Conservation (phyloP, 2,888 invertebrate genomes). For the Cephonodes hylas region DNA sequence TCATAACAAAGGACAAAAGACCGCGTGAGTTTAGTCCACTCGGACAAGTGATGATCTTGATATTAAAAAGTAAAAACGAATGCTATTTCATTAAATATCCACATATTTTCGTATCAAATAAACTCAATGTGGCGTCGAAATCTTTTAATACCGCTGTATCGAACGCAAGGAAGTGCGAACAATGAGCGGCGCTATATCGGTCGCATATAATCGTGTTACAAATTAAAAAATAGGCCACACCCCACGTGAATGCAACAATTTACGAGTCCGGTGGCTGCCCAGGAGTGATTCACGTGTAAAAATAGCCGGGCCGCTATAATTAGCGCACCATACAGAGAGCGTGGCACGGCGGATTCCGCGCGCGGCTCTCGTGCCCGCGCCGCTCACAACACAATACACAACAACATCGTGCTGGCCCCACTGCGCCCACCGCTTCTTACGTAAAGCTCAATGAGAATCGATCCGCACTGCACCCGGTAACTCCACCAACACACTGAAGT, state of each 20-base stretch:
- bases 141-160: no score
- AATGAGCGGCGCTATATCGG: neutral
- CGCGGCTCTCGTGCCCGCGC: neutral
- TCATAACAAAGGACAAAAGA: no score
- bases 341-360: slow-evolving; percentile 15
- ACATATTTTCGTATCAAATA: no score
- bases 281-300: slow-evolving; percentile 67
- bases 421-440: no score
- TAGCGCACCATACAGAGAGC: slow-evolving; percentile 66
- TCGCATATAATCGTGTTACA: neutral
- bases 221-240: slow-evolving; percentile 41
- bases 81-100: no score
- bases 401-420: neutral
- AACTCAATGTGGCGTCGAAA: no score
- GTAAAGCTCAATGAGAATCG: slow-evolving; percentile 2
- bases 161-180: no score
- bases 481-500: neutral
- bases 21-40: no score
- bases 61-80: no score
- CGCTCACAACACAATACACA: neutral
- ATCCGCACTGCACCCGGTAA: neutral
- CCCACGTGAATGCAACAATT: slow-evolving; percentile 48
- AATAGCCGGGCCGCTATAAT: slow-evolving; percentile 58
- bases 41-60: no score
- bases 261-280: slow-evolving; percentile 50